Evolutionary conservation across 2,888 invertebrate species (phyloP).

Genomic region (Perithous albicinctus): DNA sequence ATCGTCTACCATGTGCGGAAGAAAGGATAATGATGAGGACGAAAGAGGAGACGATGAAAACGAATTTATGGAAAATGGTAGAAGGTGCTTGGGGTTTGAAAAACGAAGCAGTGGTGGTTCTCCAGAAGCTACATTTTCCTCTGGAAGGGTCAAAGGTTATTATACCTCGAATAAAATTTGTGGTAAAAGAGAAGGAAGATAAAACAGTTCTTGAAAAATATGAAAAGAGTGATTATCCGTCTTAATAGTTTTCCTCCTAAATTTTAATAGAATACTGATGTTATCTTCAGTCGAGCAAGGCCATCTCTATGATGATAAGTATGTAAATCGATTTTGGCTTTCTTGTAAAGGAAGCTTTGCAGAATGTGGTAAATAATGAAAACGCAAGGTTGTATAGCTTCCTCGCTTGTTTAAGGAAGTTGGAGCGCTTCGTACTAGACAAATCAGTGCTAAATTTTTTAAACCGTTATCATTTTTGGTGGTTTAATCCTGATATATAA

Average conservation of each 20-base stretch:
- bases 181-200: background rate
- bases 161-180: background rate
- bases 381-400: background rate
- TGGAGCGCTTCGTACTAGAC: background rate
- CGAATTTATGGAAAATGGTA: conserved; percentile 51
- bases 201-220: background rate
- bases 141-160: conserved; percentile 34
- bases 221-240: background rate
- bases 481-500: background rate
- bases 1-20: conserved; percentile 42
- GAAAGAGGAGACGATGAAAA: conserved; percentile 23
- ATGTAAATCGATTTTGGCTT: background rate
- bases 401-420: background rate
- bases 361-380: background rate
- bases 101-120: conserved; percentile 6
- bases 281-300: too few species aligned
- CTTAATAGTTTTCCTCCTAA: background rate
- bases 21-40: conserved; percentile 11
- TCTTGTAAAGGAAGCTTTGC: background rate
- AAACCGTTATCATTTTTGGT: background rate
- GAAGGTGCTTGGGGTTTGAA: conserved; percentile 37
- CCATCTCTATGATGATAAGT: background rate
- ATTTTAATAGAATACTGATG: background rate
- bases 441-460: background rate
- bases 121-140: conserved; percentile 13